Conservation (phyloP, 2,113 vertebrate species). For the Carollia perspicillata region DNA sequence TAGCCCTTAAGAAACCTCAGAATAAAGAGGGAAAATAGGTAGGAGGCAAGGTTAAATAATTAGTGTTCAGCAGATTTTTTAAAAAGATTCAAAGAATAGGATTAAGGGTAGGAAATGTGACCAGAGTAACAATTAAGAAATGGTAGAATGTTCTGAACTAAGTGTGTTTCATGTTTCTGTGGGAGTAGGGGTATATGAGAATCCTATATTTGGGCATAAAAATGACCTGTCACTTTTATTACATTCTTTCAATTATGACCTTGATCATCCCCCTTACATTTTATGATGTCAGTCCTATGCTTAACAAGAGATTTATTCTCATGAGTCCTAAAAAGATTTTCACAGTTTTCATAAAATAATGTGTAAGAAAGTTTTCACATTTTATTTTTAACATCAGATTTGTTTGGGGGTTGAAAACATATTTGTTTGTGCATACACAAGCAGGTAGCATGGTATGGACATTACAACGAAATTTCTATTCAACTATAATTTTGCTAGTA, state of each 20-base stretch:
- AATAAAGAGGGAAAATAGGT: constrained; percentile 94
- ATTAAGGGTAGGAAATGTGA: constrained; percentile 80
- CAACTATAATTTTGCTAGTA: neutral
- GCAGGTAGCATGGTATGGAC: neutral
- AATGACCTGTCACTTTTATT: constrained; percentile 55
- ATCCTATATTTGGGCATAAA: constrained; percentile 37
- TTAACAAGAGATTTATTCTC: constrained; percentile 40
- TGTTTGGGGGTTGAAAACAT: neutral
- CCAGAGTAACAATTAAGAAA: constrained; percentile 78
- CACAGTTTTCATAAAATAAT: constrained; percentile 29
- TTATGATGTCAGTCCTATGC: constrained; percentile 39
- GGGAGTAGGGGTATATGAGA: constrained; percentile 54
- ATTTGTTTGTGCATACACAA: neutral
- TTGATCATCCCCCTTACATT: constrained; percentile 57
- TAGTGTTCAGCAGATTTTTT: constrained; percentile 87
- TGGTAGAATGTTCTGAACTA: constrained; percentile 60
- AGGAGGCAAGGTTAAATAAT: constrained; percentile 99
- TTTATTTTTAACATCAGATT: constrained; percentile 20
- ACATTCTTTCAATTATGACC: constrained; percentile 40
- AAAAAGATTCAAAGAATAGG: constrained; percentile 78
- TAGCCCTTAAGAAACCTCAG: constrained; percentile 92
- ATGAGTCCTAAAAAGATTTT: constrained; percentile 32
- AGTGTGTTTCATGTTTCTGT: constrained; percentile 73
- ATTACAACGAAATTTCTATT: neutral
- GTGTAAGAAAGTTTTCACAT: constrained; percentile 17